Conservation (phyloP, 2,888 invertebrate genomes). For the Carterocephalus palaemon region DNA sequence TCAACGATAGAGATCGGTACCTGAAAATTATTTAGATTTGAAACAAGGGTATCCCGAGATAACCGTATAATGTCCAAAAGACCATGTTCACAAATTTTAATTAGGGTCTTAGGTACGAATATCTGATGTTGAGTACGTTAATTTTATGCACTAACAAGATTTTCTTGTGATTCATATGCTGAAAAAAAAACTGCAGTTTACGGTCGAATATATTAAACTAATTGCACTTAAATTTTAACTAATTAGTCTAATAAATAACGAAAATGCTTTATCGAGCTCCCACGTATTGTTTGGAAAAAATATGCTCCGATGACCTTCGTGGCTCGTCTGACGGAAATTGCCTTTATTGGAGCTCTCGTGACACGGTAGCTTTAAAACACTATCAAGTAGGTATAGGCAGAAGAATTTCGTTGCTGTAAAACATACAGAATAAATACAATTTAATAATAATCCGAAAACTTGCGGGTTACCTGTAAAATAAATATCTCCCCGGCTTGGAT, state of each 20-base stretch:
- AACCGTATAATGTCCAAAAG: constrained; percentile 16
- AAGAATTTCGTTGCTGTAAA: too few species aligned
- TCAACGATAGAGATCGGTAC: constrained; percentile 10
- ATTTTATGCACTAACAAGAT: constrained; percentile 19
- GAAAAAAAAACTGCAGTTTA: constrained; percentile 27
- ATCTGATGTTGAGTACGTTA: constrained; percentile 20
- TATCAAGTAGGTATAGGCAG: too few species aligned
- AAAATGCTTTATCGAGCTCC: too few species aligned
- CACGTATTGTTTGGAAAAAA: too few species aligned
- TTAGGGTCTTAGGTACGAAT: constrained; percentile 18
- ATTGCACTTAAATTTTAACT: constrained; percentile 37
- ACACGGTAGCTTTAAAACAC: too few species aligned
- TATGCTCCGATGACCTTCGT: too few species aligned
- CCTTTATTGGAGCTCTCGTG: too few species aligned
- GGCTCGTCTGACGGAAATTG: too few species aligned
- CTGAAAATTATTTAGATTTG: constrained; percentile 4
- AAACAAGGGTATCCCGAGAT: constrained; percentile 12
- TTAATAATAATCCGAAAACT: too few species aligned
- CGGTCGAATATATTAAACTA: constrained; percentile 29
- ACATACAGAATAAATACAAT: too few species aligned
- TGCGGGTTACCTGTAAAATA: too few species aligned
- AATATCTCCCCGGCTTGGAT: too few species aligned
- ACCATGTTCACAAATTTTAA: constrained; percentile 22
- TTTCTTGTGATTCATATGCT: constrained; percentile 10
- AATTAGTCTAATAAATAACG: constrained; percentile 41